These are phyloP conservation scores for Brevipalpus yothersi DNA, from an alignment of 1,140 invertebrate genomes.

Conservation along the genomic window DNA sequence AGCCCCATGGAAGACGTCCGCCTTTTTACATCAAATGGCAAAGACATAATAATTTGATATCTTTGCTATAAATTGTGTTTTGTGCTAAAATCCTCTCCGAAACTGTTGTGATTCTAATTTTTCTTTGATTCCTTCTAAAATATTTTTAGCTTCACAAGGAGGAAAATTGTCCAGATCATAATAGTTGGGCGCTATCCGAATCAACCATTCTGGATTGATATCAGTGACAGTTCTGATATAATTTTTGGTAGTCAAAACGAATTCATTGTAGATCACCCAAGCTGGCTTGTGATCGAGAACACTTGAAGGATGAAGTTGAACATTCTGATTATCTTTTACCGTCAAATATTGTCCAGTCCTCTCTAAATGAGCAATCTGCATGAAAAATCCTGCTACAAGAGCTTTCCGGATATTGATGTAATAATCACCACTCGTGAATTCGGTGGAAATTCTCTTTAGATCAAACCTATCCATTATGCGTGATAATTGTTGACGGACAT, in stretches of 20 bases:
- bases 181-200: conserved; percentile 86
- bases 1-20: no score
- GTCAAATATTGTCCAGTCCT: conserved; percentile 89
- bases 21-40: no score
- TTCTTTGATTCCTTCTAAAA: conserved; percentile 57
- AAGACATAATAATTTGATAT: background rate
- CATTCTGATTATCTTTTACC: conserved; percentile 96
- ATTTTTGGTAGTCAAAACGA: conserved; percentile 97
- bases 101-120: conserved; percentile 33
- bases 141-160: conserved; percentile 79
- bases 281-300: conserved; percentile 98
- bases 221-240: conserved; percentile 97
- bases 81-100: background rate
- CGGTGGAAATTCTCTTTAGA: conserved; percentile 78
- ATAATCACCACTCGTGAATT: conserved; percentile 94
- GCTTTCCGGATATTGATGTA: conserved; percentile 97
- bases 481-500: conserved; percentile 53
- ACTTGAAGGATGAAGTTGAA: conserved; percentile 93
- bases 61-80: background rate
- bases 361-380: conserved; percentile 95
- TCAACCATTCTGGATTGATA: conserved; percentile 73
- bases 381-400: conserved; percentile 91
- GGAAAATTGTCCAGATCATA: conserved; percentile 96
- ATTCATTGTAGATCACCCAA: conserved; percentile 99
- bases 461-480: conserved; percentile 79